These are phyloP conservation scores for Crocuta crocuta DNA, from an alignment of 2,113 vertebrate species.

Conservation along the genomic window DNA sequence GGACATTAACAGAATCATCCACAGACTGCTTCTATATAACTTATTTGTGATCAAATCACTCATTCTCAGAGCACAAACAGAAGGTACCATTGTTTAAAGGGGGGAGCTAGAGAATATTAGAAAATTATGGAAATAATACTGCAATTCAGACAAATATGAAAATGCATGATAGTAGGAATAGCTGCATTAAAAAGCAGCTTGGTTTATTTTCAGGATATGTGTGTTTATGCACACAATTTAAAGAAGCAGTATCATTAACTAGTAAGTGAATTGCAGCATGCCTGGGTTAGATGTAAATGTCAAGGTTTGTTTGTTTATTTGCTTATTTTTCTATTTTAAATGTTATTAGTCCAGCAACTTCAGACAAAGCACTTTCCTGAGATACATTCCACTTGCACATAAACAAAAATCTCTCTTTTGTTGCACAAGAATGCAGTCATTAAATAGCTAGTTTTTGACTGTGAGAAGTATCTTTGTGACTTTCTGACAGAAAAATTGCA, in stretches of 20 bases:
- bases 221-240: not conserved
- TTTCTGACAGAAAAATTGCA: conserved; percentile 16
- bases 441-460: not conserved
- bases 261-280: not conserved
- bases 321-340: not conserved
- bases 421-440: not conserved
- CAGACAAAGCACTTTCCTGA: not conserved
- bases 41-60: conserved; percentile 53
- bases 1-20: conserved; percentile 77
- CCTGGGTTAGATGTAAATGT: not conserved
- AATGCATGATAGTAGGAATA: not conserved
- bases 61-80: not conserved
- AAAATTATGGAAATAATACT: not conserved
- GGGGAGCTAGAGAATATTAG: not conserved
- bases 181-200: conserved; percentile 2
- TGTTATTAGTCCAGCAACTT: not conserved
- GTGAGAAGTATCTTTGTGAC: not conserved
- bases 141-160: not conserved
- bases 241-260: conserved; percentile 25
- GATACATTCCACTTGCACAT: not conserved
- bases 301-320: not conserved
- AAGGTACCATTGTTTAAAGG: not conserved
- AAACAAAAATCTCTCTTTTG: not conserved
- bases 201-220: conserved; percentile 1
- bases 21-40: conserved; percentile 68